These are phyloP conservation scores for Sarcophaga variegata DNA, from an alignment of 2,888 invertebrate species.

Conservation along the genomic window DNA sequence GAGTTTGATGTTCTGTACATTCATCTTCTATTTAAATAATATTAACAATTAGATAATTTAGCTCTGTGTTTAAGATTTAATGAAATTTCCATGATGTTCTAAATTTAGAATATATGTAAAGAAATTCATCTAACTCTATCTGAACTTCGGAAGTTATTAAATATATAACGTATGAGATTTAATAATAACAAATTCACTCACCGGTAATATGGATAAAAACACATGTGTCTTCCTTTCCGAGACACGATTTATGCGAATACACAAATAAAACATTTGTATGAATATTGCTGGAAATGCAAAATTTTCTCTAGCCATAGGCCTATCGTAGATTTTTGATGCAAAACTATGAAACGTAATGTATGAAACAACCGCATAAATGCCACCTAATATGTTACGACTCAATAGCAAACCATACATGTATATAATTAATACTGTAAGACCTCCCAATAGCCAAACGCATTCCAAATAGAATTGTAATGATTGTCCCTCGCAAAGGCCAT, in stretches of 20 bases:
- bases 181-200: too few species aligned
- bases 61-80: too few species aligned
- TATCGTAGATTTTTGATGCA: slow-evolving; percentile 92
- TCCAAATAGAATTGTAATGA: slow-evolving; percentile 92
- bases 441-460: slow-evolving; percentile 88
- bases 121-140: too few species aligned
- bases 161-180: too few species aligned
- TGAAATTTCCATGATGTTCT: too few species aligned
- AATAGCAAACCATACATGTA: slow-evolving; percentile 87
- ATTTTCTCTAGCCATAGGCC: slow-evolving; percentile 92
- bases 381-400: slow-evolving; percentile 88
- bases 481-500: slow-evolving; percentile 86
- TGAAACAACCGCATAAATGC: slow-evolving; percentile 86
- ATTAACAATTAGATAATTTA: too few species aligned
- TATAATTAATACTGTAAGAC: slow-evolving; percentile 86
- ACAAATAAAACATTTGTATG: slow-evolving; percentile 87
- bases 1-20: too few species aligned
- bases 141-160: too few species aligned
- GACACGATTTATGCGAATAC: slow-evolving; percentile 82
- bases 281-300: slow-evolving; percentile 92
- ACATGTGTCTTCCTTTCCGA: slow-evolving; percentile 74
- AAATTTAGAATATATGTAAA: too few species aligned
- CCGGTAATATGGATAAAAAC: neutral
- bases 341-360: slow-evolving; percentile 93
- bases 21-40: too few species aligned